Base-by-base conservation (phyloP, 2,888 invertebrate species). In the Euplexia lucipara region DNA sequence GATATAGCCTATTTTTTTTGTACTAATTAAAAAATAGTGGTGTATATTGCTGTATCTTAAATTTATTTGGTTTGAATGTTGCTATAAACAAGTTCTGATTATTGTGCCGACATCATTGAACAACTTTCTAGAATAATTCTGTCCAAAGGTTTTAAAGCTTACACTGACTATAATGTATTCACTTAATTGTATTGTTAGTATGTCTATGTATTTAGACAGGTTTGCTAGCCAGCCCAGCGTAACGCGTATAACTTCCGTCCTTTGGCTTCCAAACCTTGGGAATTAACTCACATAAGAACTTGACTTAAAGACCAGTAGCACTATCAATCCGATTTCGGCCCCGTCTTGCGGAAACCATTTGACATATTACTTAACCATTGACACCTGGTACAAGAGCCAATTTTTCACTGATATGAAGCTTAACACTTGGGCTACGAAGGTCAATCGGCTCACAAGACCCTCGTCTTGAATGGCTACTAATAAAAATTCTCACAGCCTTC, bases 401-500 rank as follows among this genome's bases (percentile, higher is more conserved):
- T 73, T 59, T 72, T 56, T 73, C 73, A 72, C 41, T 53, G 72
- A 63, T 72, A 52, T 18, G 26, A 16, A 32, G 66, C 74, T 76
- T 56, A 48, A 61, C 14, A 37, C 56, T 54, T 44, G 47, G 58
- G 32, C 32, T 5, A 30, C 44, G 60, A 70, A 63, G 73, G 73
- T 73, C 62, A 70, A 41, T 44, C 37, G 18, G 69, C 59, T 78
- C 72, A 53, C 61, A 67, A 82, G 78, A 73, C 67, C 65, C 75
- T 75, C 75, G 42, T 53, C 75, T 75, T 79, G 67, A 80, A 76
- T 75, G 57, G 70, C 56, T 53, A 48, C 67, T 70, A 69, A 79
- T 82, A 69, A 63, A 59, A 75, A 56, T 80, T 80, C 79, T 77
- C 79, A 80, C 68, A 82, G 67, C 83, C 80, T 80, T 80, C 80